Evolutionary conservation across 2,797 vertebrate species (phyloP), one percentile per base, ranked within the genome.

Genomic region (Xiphophorus birchmanni): DNA sequence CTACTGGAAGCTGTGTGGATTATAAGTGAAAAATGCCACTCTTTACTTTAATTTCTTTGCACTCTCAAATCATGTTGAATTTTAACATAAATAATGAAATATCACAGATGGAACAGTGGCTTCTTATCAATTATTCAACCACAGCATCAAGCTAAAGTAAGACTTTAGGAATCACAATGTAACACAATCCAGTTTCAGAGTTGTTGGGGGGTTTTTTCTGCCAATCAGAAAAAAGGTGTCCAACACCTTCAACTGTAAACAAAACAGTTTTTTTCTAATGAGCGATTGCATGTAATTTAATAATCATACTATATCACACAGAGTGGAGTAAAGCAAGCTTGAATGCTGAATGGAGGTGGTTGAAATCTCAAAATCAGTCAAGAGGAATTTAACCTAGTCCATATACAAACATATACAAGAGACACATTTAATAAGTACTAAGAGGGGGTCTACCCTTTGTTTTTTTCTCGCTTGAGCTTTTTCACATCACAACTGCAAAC

Each of bases 81-180:
- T 86, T 85, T 29, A 81, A 82, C 84, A 91, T 92, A 32, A 90
- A 91, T 89, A 88, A 84, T 90, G 88, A 90, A 91, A 91, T 87
- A 86, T 91, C 75, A 87, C 15, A 78, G 73, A 82, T 60, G 52
- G 58, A 63, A 82, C 52, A 84, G 82, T 56, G 74, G 84, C 77
- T 77, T 45, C 47, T 77, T 73, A 90, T 93, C 54, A 65, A 92
- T 92, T 88, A 93, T 93, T 94, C 35, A 92, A 69, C 65, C 48
- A 40, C 50, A 76, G 82, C 42, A 77, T 78, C 60, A 29, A 48
- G 72, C 58, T 85, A 71, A 83, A 84, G 83, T 42, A 77, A 80
- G 71, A 74, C 75, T 44, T 82, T 42, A 80, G 21, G 42, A 82
- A 63, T 23, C n/a, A 9, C 18, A 76, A n/a, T 60, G 2, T 47